Evolutionary conservation across 2,113 vertebrate species (phyloP), one percentile per base, ranked within the genome.

Genomic region (Bostrychus sinensis): DNA sequence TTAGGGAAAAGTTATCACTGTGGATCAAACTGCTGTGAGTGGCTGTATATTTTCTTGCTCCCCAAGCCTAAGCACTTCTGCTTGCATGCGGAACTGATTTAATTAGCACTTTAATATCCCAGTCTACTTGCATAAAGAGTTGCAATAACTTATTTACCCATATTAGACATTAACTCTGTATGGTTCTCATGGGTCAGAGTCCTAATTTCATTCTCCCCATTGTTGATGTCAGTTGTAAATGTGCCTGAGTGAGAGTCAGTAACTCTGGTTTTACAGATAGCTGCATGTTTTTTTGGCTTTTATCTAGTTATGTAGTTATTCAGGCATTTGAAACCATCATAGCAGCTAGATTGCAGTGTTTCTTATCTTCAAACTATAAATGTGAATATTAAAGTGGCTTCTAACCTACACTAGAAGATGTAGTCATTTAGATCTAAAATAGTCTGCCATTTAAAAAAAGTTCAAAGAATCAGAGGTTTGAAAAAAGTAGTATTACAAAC

Each of bases 91-190:
- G 69, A 87, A 75, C 80, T 66, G 80, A 70, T 86, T 81, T 82
- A 81, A 89, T 89, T 84, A 81, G 75, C 60, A 22, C 73, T 75
- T 80, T 82, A 86, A 77, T 86, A 82, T 82, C 79, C 77, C 59
- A 62, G 83, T 81, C 74, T 79, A 26, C 65, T 70, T 20, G 58
- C 67, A 83, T 76, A 71, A 83, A 66, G 74, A 79, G 78, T 66
- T 75, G 79, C 75, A 75, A 81, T 84, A 81, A 82, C 78, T 79
- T 84, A 84, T 81, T 80, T 81, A 83, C 61, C 72, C 68, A 74
- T 72, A 82, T 85, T 85, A 86, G 63, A 77, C 65, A 11, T 80
- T 83, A 78, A 78, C 75, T 66, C 79, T 75, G 85, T 59, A 76
- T 72, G 73, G 72, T 56, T 72, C 82, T 81, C 80, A 13, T 28